Evolutionary conservation across 2,888 invertebrate species (phyloP).

Genomic region (Mycogona germanica): DNA sequence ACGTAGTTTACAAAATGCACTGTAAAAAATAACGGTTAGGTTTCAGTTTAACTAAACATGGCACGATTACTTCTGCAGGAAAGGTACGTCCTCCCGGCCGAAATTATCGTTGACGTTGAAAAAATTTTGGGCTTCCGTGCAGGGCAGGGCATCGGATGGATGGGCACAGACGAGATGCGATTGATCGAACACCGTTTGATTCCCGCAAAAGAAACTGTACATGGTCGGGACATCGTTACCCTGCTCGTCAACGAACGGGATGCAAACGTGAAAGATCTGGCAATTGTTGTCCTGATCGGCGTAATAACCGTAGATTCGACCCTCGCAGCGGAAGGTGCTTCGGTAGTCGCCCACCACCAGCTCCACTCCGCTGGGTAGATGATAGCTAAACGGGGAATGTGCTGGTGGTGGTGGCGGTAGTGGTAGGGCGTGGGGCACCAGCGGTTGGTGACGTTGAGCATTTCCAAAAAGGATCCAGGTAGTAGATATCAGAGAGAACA

Average conservation of each 20-base stretch:
- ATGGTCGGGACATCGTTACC: neutral
- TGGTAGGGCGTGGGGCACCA: too few relatives aligned
- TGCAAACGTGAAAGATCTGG: slow-evolving; percentile 15
- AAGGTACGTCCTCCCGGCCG: slow-evolving; percentile 18
- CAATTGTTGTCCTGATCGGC: slow-evolving; percentile 14
- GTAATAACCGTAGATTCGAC: slow-evolving; percentile 15
- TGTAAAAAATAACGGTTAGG: too few relatives aligned
- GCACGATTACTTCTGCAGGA: too few relatives aligned
- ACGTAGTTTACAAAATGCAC: too few relatives aligned
- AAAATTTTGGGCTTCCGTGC: slow-evolving; percentile 23
- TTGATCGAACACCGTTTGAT: slow-evolving; percentile 26
- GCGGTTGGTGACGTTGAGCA: too few relatives aligned
- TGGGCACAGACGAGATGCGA: slow-evolving; percentile 24
- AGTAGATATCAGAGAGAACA: too few relatives aligned
- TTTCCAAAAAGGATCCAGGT: too few relatives aligned
- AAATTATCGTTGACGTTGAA: slow-evolving; percentile 25
- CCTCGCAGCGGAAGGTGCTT: slow-evolving; percentile 24
- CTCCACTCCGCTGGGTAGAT: slow-evolving; percentile 10
- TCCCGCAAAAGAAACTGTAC: slow-evolving; percentile 26
- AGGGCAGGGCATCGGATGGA: slow-evolving; percentile 24
- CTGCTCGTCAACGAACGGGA: slow-evolving; percentile 9
- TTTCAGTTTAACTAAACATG: too few relatives aligned
- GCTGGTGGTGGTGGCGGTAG: too few relatives aligned
- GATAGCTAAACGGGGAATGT: too few relatives aligned
- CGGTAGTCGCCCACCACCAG: slow-evolving; percentile 2